Evolutionary conservation across 1,140 invertebrate species (phyloP).

Genomic region (Zaprionus tsacasi): DNA sequence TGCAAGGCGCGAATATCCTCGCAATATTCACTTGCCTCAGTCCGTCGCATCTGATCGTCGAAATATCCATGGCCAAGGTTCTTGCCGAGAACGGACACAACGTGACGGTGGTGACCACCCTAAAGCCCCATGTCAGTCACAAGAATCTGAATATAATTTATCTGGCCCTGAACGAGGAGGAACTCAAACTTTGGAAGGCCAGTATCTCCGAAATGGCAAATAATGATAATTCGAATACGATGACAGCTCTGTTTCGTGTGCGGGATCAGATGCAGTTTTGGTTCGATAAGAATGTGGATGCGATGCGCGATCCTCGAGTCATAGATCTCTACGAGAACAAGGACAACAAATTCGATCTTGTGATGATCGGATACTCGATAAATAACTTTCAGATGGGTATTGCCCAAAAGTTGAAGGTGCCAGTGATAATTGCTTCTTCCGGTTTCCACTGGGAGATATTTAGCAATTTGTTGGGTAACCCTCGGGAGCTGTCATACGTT

Average conservation of each 20-base stretch:
- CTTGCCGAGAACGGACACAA: constrained; percentile 72
- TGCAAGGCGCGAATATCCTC: constrained; percentile 57
- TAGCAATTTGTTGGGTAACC: constrained; percentile 53
- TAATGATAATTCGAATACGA: constrained; percentile 32
- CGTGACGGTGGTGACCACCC: constrained; percentile 61
- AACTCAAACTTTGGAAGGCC: background rate
- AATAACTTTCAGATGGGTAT: constrained; percentile 63
- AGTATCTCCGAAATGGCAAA: constrained; percentile 25
- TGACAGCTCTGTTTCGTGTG: constrained; percentile 19
- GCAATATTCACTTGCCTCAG: constrained; percentile 54
- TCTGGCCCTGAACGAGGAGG: constrained; percentile 24
- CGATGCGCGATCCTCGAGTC: constrained; percentile 38
- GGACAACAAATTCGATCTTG: constrained; percentile 62
- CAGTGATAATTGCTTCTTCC: constrained; percentile 45
- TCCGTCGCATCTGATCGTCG: constrained; percentile 67
- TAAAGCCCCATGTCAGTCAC: constrained; percentile 55
- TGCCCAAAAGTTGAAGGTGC: constrained; percentile 63
- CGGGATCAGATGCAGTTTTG: constrained; percentile 22
- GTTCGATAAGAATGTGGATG: constrained; percentile 34
- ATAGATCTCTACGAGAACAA: constrained; percentile 51
- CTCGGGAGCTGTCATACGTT: constrained; percentile 49
- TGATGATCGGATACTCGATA: constrained; percentile 61
- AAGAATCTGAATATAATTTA: constrained; percentile 47
- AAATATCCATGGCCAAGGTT: constrained; percentile 59
- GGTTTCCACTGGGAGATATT: constrained; percentile 31